Evolutionary conservation across 2,113 vertebrate species (phyloP).

Genomic region (Anser cygnoides): DNA sequence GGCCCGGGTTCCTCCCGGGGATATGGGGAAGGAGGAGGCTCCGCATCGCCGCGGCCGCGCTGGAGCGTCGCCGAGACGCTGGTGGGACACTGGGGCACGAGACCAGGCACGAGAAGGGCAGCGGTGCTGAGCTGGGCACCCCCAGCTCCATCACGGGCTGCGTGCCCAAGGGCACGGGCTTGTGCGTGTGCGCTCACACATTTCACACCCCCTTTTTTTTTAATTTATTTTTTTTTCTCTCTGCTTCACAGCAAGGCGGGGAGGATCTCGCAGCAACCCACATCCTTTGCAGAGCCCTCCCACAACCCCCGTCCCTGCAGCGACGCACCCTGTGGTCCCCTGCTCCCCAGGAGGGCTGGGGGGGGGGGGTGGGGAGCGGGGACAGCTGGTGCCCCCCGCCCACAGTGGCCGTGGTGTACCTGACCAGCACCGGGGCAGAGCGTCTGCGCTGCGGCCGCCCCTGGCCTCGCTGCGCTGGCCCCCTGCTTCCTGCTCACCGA

Average conservation of each 20-base stretch:
- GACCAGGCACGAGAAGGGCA: not conserved
- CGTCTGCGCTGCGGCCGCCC: accelerated
- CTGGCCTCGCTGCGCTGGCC: accelerated
- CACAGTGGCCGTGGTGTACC: accelerated
- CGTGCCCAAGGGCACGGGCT: accelerated
- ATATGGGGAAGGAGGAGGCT: not conserved
- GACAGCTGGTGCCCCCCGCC: not conserved
- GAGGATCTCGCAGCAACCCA: not conserved
- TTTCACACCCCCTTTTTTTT: not conserved
- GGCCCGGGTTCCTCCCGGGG: not conserved
- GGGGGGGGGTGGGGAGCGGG: accelerated
- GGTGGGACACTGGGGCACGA: not conserved
- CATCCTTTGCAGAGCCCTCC: not conserved
- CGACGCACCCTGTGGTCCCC: accelerated
- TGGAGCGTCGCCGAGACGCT: accelerated
- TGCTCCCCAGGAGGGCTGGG: no score
- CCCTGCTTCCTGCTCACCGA: accelerated
- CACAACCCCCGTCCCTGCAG: accelerated
- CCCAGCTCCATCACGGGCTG: not conserved
- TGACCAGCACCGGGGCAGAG: accelerated
- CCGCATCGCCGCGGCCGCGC: accelerated
- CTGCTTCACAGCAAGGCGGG: accelerated
- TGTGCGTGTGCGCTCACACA: accelerated
- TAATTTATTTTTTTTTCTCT: no score
- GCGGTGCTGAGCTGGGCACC: not conserved